A percentile compares a stretch with the other conserved stretches of the same genome.
phyloP scores from a whole-genome alignment of 2,113 vertebrate species.

The Steatornis caripensis region DNA sequence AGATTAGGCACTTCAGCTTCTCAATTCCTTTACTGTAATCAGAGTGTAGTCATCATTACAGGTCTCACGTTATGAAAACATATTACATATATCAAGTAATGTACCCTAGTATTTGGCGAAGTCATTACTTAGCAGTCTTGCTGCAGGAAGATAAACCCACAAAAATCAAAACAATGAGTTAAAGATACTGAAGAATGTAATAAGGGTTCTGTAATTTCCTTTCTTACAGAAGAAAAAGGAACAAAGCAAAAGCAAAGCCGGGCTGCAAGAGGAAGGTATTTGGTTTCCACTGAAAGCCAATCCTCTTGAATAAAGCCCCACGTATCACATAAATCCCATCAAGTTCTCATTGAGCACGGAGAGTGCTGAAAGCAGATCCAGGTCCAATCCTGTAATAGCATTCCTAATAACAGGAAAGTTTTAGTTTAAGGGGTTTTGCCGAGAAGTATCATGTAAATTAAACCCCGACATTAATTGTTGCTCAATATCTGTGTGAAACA shows the following conservation, averaged over 20 bases:
- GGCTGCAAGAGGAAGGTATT: not conserved
- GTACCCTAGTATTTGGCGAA: conserved; percentile 17
- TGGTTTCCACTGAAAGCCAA: not conserved
- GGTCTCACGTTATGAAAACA: not conserved
- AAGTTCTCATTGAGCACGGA: not conserved
- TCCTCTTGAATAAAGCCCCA: not conserved
- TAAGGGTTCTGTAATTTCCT: conserved; percentile 35
- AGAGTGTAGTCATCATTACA: not conserved
- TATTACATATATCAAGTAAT: not conserved
- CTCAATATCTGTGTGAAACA: not conserved
- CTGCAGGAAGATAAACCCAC: conserved; percentile 27
- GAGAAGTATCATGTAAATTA: not conserved
- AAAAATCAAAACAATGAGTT: conserved; percentile 45
- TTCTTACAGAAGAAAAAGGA: not conserved
- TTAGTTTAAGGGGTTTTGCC: not conserved
- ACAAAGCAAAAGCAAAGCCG: not conserved
- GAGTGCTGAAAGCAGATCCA: not conserved
- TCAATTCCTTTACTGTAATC: not conserved
- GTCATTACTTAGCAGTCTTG: not conserved
- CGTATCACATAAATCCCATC: not conserved
- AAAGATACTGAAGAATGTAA: conserved; percentile 16
- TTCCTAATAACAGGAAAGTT: not conserved
- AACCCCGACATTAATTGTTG: not conserved
- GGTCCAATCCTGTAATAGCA: not conserved
- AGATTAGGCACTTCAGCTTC: not conserved